Percentiles rank a stretch among this genome's conserved stretches.
phyloP scores from a whole-genome alignment of 2,113 vertebrate genomes.

The Cnemophilus loriae region DNA sequence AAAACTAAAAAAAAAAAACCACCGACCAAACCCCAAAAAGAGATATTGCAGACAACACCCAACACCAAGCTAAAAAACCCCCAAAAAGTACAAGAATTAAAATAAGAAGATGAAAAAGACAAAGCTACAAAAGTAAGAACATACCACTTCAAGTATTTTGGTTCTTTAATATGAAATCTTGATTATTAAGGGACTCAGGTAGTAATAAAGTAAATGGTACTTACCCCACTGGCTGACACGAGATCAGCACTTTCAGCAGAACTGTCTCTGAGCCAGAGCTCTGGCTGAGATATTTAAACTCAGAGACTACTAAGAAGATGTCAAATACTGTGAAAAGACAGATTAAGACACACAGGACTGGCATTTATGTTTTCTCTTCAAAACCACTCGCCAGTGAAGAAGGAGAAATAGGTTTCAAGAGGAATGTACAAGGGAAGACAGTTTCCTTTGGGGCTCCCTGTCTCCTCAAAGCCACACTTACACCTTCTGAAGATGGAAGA shows the following conservation, averaged over 20 bases:
- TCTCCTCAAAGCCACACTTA: background rate
- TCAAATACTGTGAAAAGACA: background rate
- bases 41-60: background rate
- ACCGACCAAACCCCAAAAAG: accelerated
- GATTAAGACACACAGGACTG: background rate
- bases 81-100: background rate
- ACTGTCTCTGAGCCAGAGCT: background rate
- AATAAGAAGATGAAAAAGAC: background rate
- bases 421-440: background rate
- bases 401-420: background rate
- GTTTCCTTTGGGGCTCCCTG: accelerated
- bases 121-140: background rate
- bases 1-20: accelerated
- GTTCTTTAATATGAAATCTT: background rate
- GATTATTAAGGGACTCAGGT: background rate
- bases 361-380: background rate
- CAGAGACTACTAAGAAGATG: background rate
- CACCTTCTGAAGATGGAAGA: background rate
- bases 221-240: background rate
- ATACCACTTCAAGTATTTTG: background rate
- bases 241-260: background rate
- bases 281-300: background rate
- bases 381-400: background rate
- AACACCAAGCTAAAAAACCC: background rate
- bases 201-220: background rate